phyloP scores from a whole-genome alignment of 2,113 vertebrate genomes.

The Enhydra lutris region DNA sequence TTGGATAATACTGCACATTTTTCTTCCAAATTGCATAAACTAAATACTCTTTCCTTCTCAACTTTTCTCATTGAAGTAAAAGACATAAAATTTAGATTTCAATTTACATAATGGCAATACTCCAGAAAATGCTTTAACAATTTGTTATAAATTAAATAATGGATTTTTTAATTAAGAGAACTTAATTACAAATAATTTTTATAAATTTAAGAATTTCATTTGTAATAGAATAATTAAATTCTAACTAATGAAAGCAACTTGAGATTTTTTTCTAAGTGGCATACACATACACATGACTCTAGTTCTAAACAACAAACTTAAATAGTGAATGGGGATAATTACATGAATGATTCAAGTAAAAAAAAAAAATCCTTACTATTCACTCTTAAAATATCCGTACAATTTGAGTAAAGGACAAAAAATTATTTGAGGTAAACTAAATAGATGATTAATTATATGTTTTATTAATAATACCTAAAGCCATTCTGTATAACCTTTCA shows the following conservation, averaged over 20 bases:
- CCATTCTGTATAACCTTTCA: background rate
- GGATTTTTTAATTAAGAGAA: background rate
- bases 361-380: background rate
- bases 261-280: background rate
- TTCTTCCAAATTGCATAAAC: background rate
- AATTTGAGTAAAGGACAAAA: conserved; percentile 7
- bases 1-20: background rate
- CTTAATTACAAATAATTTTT: conserved; percentile 10
- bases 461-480: background rate
- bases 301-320: background rate
- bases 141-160: conserved; percentile 7
- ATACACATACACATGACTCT: background rate
- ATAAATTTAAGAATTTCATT: background rate
- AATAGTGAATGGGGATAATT: background rate
- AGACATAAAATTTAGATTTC: conserved; percentile 29
- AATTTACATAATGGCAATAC: background rate
- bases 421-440: background rate
- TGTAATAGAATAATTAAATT: background rate
- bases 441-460: background rate
- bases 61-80: background rate
- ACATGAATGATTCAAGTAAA: background rate
- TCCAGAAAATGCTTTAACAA: background rate
- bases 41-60: background rate
- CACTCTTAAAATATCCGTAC: background rate
- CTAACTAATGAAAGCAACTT: background rate